Conservation (phyloP, 2,113 vertebrate genomes). For the Zosterops borbonicus region DNA sequence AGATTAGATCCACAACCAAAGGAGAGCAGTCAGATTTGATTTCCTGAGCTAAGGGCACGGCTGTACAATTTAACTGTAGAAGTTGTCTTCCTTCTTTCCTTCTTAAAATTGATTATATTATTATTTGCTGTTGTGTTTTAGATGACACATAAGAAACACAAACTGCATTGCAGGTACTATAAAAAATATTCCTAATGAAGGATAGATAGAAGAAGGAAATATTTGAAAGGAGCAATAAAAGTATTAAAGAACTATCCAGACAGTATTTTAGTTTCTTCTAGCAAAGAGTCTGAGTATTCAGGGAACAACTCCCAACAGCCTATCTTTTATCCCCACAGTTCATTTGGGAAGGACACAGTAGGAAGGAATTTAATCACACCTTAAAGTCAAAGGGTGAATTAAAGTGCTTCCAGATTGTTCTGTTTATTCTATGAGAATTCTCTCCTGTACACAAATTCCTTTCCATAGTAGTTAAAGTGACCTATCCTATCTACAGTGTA, state of each 20-base stretch:
- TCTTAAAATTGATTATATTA: not conserved
- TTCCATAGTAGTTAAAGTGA: not conserved
- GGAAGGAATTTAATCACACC: conserved; percentile 22
- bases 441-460: not conserved
- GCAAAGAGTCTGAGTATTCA: not conserved
- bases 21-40: not conserved
- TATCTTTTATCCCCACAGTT: not conserved
- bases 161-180: not conserved
- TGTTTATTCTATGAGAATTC: conserved; percentile 22
- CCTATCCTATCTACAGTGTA: not conserved
- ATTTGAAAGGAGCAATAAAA: not conserved
- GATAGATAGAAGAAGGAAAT: not conserved
- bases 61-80: not conserved
- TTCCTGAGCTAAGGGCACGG: not conserved
- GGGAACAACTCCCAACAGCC: not conserved
- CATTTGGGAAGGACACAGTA: not conserved
- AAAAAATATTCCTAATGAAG: not conserved
- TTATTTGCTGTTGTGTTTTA: not conserved
- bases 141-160: not conserved
- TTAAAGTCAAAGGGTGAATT: conserved; percentile 6
- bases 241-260: not conserved
- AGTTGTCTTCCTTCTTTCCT: not conserved
- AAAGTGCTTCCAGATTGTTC: conserved; percentile 37
- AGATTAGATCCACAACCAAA: not conserved
- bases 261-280: not conserved